Evolutionary conservation across 2,888 invertebrate genomes (phyloP), one percentile per base, ranked within the genome.

Genomic region (Eristalis arbustorum): DNA sequence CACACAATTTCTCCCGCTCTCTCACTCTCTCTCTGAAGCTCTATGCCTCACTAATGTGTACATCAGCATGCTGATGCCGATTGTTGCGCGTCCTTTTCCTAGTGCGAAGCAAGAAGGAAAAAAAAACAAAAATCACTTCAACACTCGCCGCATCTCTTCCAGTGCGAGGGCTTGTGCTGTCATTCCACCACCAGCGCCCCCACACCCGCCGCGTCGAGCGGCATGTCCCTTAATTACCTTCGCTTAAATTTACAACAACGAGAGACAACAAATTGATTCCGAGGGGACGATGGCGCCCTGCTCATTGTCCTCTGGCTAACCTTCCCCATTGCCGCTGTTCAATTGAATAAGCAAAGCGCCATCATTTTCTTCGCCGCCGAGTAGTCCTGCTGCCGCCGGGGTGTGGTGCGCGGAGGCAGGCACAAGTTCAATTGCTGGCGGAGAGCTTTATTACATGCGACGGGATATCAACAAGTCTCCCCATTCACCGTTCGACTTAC

Each of bases 391-490:
- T 34, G 4, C 18, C 1, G 4, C 18, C 1, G 59, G 71, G 84
- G 69, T 63, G 69, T 69, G 63, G 66, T 56, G 78, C 14, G 31
- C 14, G 42, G 62, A 67, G 61, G 61, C 57, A 37, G 75, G 14
- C 40, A 40, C 49, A 69, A 85, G 73, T 76, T 80, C 59, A 59
- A 28, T 63, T 77, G 66, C 81, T 76, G 28, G 68, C 56, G 68
- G 22, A 25, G 49, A 85, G 85, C 85, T 85, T 85, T 85, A 85
- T 85, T 74, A 78, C 82, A 85, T 85, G 85, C 85, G 85, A 82
- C 73, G 82, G 77, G 82, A 85, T 85, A 85, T 85, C 85, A 85
- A 85, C 85, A 85, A 85, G 85, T 85, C 66, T 81, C 74, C 74
- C 34, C 77, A 81, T 85, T 85, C 81, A 78, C 59, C 14, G 25